Evolutionary conservation across 2,797 vertebrate genomes (phyloP).

Genomic region (Natrix natrix): DNA sequence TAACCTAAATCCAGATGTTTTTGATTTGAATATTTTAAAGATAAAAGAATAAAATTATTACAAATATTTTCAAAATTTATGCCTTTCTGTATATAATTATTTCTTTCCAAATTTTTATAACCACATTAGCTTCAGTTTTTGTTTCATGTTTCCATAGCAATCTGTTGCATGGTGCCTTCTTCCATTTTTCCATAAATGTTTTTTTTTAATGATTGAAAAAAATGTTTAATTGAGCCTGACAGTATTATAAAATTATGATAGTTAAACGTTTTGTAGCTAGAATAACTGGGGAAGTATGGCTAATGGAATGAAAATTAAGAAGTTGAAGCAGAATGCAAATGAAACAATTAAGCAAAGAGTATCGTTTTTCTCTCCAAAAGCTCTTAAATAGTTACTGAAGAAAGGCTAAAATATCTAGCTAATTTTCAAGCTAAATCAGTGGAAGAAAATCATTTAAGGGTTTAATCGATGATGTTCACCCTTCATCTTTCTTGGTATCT

Average conservation of each 20-base stretch:
- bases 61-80: constrained; percentile 6
- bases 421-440: constrained; percentile 40
- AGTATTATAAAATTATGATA: constrained; percentile 51
- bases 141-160: constrained; percentile 41
- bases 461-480: constrained; percentile 40
- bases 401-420: constrained; percentile 24
- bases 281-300: constrained; percentile 64
- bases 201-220: constrained; percentile 52
- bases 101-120: constrained; percentile 27
- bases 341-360: constrained; percentile 59
- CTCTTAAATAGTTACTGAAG: constrained; percentile 62
- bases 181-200: constrained; percentile 60
- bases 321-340: constrained; percentile 53
- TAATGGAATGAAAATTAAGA: constrained; percentile 66
- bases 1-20: constrained; percentile 12
- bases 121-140: constrained; percentile 31
- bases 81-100: constrained; percentile 22
- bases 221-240: constrained; percentile 36
- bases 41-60: constrained; percentile 17
- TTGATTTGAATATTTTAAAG: constrained; percentile 13
- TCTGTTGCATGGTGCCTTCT: constrained; percentile 53
- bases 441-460: constrained; percentile 42
- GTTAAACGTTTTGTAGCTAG: constrained; percentile 62
- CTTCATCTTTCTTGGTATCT: constrained; percentile 14
- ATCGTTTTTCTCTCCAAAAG: constrained; percentile 52